Evolutionary conservation across 2,797 vertebrate species (phyloP).

Genomic region (Gymnoscopelus braueri): DNA sequence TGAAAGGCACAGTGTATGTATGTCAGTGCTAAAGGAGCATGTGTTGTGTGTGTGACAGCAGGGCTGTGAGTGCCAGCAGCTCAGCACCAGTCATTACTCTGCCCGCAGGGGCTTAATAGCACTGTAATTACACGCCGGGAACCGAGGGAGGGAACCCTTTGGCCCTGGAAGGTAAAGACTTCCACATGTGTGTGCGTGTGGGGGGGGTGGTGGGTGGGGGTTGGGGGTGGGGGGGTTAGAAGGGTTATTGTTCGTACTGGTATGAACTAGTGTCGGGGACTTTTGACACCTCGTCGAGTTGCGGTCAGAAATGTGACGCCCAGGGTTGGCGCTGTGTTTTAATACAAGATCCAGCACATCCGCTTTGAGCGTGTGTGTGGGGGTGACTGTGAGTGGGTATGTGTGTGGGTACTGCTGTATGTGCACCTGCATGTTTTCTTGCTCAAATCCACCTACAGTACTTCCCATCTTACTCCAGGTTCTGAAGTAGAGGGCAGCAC

Average conservation of each 20-base stretch:
- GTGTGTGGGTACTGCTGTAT: neutral
- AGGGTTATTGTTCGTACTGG: conserved; percentile 57
- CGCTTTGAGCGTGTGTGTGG: conserved; percentile 1
- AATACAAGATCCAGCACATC: neutral
- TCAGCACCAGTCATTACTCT: conserved; percentile 66
- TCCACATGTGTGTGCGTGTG: conserved; percentile 68
- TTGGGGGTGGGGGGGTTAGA: conserved; percentile 18
- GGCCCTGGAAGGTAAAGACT: conserved; percentile 70
- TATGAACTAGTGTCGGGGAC: conserved; percentile 50
- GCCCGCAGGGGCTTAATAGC: conserved; percentile 71
- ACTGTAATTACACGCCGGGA: conserved; percentile 72
- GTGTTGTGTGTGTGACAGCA: conserved; percentile 53
- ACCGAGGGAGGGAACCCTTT: conserved; percentile 46
- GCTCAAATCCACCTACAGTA: neutral
- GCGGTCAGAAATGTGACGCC: conserved; percentile 48
- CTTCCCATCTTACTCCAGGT: neutral
- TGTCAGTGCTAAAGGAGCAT: too few relatives aligned
- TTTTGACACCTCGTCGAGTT: conserved; percentile 44
- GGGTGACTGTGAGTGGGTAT: neutral
- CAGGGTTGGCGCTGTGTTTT: conserved; percentile 42
- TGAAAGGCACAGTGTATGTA: too few relatives aligned
- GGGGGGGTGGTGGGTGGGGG: conserved; percentile 5
- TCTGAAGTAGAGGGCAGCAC: conserved; percentile 21
- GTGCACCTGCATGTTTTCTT: neutral
- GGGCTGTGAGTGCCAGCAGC: neutral